A percentile compares a stretch with the other conserved stretches of the same genome.
Conservation (phyloP, 2,113 vertebrate species). For the Miniopterus natalensis region DNA sequence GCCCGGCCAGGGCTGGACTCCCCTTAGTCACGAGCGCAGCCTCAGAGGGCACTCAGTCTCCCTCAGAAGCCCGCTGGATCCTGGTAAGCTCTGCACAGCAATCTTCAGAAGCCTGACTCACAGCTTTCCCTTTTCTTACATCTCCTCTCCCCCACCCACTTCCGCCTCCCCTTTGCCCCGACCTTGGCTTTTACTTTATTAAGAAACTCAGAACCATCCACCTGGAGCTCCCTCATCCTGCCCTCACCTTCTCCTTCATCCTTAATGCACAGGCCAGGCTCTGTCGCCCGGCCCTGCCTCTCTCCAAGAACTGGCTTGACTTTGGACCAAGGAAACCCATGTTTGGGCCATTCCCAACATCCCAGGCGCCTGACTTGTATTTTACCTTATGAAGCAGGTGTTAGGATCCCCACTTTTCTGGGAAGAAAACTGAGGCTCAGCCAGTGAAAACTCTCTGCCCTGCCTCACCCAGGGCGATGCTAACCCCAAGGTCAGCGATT, state of each 20-base stretch:
- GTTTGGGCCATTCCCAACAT: background rate
- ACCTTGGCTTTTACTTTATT: background rate
- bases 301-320: background rate
- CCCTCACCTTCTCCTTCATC: background rate
- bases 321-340: background rate
- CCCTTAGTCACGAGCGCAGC: background rate
- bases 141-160: background rate
- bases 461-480: background rate
- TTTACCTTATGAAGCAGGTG: background rate
- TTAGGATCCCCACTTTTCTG: background rate
- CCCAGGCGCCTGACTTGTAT: background rate
- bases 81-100: background rate
- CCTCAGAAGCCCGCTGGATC: background rate
- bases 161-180: background rate
- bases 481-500: background rate
- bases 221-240: background rate
- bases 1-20: no score
- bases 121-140: background rate
- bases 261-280: background rate
- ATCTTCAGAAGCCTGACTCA: background rate
- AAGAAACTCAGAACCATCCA: background rate
- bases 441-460: background rate
- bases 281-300: background rate
- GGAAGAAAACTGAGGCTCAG: background rate
- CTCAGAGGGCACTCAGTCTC: background rate